These are phyloP conservation scores for Dermochelys coriacea DNA, from an alignment of 2,797 vertebrate species.

Conservation along the genomic window DNA sequence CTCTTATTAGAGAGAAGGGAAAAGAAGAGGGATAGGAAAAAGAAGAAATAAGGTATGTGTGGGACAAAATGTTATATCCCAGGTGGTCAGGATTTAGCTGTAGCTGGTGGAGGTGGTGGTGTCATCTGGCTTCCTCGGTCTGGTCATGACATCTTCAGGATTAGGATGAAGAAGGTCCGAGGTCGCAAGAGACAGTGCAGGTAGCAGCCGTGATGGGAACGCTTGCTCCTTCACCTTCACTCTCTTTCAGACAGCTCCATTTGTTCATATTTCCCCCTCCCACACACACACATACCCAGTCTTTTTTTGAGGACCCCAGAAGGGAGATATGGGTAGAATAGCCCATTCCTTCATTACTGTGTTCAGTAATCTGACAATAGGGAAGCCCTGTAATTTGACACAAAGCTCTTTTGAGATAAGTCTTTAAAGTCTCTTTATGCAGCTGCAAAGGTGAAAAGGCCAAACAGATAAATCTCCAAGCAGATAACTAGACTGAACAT, in stretches of 20 bases:
- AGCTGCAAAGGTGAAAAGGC: fast-evolving
- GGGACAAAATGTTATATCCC: not conserved
- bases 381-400: not conserved
- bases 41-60: not conserved
- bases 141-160: not conserved
- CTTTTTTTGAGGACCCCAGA: not conserved
- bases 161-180: not conserved
- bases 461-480: not conserved
- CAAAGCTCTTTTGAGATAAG: not conserved
- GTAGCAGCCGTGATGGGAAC: not conserved
- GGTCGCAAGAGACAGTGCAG: not conserved
- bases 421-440: not conserved
- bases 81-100: not conserved
- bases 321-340: not conserved
- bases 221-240: not conserved
- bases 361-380: not conserved
- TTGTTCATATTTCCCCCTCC: not conserved
- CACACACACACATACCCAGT: not conserved
- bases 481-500: not conserved
- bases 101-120: not conserved
- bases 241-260: not conserved
- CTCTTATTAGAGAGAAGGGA: not conserved
- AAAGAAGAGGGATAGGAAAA: not conserved
- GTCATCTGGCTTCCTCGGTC: not conserved
- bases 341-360: not conserved